Percentiles rank a stretch among this genome's conserved stretches.
Evolutionary conservation across 1,140 invertebrate genomes (phyloP).

Genomic region (Drosophila kanapiae): DNA sequence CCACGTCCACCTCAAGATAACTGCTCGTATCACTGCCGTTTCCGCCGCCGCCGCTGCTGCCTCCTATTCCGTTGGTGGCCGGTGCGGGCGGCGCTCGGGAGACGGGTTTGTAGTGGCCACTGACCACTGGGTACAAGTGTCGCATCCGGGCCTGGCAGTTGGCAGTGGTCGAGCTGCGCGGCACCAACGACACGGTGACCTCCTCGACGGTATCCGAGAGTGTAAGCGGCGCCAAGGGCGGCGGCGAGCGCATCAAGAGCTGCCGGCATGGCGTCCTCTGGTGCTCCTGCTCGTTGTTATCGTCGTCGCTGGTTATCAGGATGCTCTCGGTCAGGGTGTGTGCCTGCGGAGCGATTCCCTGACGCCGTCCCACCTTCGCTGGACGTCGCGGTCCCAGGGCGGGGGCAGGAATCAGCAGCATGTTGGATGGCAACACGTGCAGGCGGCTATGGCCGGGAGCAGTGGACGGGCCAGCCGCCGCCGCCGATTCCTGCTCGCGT

Average conservation of each 20-base stretch:
- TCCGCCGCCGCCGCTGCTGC: slow-evolving; percentile 6
- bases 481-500: background rate
- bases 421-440: background rate
- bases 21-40: slow-evolving; percentile 5
- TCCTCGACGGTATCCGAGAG: slow-evolving; percentile 68
- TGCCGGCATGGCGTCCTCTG: background rate
- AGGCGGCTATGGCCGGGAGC: slow-evolving; percentile 11
- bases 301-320: slow-evolving; percentile 77
- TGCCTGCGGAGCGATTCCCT: background rate
- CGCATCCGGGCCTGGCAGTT: slow-evolving; percentile 55
- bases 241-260: slow-evolving; percentile 53
- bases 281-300: slow-evolving; percentile 19
- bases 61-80: background rate
- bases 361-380: background rate
- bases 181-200: slow-evolving; percentile 78
- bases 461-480: slow-evolving; percentile 9
- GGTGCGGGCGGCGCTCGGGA: slow-evolving; percentile 6
- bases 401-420: slow-evolving; percentile 6
- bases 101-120: slow-evolving; percentile 6
- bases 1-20: slow-evolving; percentile 60
- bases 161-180: slow-evolving; percentile 70
- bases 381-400: background rate
- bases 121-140: slow-evolving; percentile 15
- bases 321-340: slow-evolving; percentile 56
- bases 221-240: slow-evolving; percentile 64